phyloP scores from a whole-genome alignment of 1,140 invertebrate species.

The Scaptomyza pallida region DNA sequence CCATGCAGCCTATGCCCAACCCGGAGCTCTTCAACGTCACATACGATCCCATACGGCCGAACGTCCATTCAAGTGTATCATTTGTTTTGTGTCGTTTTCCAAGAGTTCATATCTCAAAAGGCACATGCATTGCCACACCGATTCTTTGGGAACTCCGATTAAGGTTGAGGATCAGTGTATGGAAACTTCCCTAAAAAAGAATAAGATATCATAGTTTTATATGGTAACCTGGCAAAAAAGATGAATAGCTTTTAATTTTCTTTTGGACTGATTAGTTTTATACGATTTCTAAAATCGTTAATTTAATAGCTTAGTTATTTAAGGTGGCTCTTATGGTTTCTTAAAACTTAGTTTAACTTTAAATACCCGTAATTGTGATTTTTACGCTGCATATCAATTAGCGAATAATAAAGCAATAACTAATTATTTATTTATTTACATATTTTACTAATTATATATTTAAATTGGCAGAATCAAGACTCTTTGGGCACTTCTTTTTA shows the following conservation, averaged over 20 bases:
- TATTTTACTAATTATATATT: not conserved
- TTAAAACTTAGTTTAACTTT: too few relatives aligned
- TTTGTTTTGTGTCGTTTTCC: conserved; percentile 13
- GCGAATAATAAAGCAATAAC: not conserved
- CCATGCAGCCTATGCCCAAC: conserved; percentile 29
- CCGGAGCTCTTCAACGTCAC: conserved; percentile 27
- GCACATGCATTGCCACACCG: conserved; percentile 22
- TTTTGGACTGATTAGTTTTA: not conserved
- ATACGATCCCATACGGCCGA: conserved; percentile 18
- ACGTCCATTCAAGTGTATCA: conserved; percentile 20
- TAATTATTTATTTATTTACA: not conserved
- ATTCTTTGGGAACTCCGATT: not conserved
- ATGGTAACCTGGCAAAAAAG: not conserved
- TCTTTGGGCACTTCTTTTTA: not conserved
- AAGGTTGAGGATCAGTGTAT: not conserved
- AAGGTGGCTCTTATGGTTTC: not conserved
- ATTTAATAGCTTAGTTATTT: conserved; percentile 6
- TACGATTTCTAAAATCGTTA: not conserved
- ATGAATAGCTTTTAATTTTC: not conserved
- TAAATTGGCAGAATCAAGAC: not conserved
- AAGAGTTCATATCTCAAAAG: conserved; percentile 16
- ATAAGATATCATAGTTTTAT: not conserved
- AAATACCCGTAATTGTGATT: too few relatives aligned
- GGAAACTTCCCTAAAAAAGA: not conserved
- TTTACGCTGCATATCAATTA: too few relatives aligned